Conservation (phyloP, 2,797 vertebrate genomes). For the Gadopsis bispinosus region DNA sequence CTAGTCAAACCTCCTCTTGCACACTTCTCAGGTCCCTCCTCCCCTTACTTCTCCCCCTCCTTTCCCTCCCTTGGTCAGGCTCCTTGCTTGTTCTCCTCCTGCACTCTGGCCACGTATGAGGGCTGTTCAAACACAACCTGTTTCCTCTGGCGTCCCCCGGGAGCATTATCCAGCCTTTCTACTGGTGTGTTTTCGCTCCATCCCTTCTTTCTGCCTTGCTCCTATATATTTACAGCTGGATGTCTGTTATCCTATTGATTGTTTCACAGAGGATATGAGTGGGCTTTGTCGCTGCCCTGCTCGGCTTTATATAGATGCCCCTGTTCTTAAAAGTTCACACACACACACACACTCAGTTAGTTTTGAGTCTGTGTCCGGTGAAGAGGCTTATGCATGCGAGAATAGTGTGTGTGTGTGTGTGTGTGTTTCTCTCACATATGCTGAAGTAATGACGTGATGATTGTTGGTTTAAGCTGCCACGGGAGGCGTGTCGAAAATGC, state of each 20-base stretch:
- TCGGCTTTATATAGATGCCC: conserved; percentile 70
- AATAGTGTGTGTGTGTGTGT: conserved; percentile 51
- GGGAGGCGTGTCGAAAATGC: conserved; percentile 47
- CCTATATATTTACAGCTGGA: conserved; percentile 79
- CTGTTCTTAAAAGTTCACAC: conserved; percentile 58
- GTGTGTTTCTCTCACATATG: conserved; percentile 57
- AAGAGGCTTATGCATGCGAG: conserved; percentile 17
- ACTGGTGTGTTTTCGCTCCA: conserved; percentile 64
- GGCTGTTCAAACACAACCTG: conserved; percentile 82
- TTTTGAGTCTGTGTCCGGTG: conserved; percentile 53
- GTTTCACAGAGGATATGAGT: conserved; percentile 78
- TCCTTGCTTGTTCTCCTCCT: conserved; percentile 45
- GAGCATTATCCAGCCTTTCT: conserved; percentile 74
- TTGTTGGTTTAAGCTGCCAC: conserved; percentile 63
- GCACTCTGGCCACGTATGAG: conserved; percentile 62
- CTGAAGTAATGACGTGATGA: conserved; percentile 70
- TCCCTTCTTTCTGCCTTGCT: conserved; percentile 47
- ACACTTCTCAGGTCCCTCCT: conserved; percentile 49
- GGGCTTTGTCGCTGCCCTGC: conserved; percentile 63
- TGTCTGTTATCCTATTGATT: conserved; percentile 69
- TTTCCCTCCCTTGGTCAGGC: conserved; percentile 33
- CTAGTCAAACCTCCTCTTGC: conserved; percentile 31
- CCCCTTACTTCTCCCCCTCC: conserved; percentile 2
- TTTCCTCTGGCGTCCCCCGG: conserved; percentile 76
- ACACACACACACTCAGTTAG: conserved; percentile 42